These are phyloP conservation scores for Salarias fasciatus DNA, from an alignment of 2,797 vertebrate genomes.

Conservation along the genomic window DNA sequence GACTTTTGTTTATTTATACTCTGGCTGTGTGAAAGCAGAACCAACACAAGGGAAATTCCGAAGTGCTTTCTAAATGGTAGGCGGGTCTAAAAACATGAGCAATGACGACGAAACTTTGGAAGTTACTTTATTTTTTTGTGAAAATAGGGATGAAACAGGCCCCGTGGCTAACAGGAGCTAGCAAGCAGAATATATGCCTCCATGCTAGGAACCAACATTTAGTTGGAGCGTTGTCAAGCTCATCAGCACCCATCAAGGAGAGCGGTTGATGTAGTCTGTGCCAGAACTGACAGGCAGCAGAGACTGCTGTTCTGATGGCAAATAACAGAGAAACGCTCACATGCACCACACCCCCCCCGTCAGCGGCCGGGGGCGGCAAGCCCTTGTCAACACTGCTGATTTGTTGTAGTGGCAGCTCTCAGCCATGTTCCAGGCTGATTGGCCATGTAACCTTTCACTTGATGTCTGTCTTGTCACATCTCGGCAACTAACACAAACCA, in stretches of 20 bases:
- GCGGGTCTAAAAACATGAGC: slow-evolving; percentile 28
- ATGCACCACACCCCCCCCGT: slow-evolving; percentile 5
- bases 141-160: background rate
- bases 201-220: slow-evolving; percentile 35
- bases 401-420: slow-evolving; percentile 50
- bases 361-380: slow-evolving; percentile 34
- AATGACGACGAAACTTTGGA: slow-evolving; percentile 60
- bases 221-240: slow-evolving; percentile 49
- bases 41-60: slow-evolving; percentile 57
- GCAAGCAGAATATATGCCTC: slow-evolving; percentile 3
- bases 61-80: slow-evolving; percentile 55
- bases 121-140: slow-evolving; percentile 36
- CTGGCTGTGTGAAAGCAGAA: slow-evolving; percentile 46
- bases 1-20: slow-evolving; percentile 66
- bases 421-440: slow-evolving; percentile 55
- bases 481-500: slow-evolving; percentile 31
- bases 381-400: slow-evolving; percentile 62
- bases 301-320: slow-evolving; percentile 56
- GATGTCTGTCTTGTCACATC: slow-evolving; percentile 61
- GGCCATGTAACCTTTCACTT: slow-evolving; percentile 62
- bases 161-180: background rate
- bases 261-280: slow-evolving; percentile 45
- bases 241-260: slow-evolving; percentile 46
- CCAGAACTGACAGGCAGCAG: slow-evolving; percentile 59
- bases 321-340: slow-evolving; percentile 33